Base-by-base conservation (phyloP, 2,797 vertebrate species). In the Lagocephalus sceleratus region DNA sequence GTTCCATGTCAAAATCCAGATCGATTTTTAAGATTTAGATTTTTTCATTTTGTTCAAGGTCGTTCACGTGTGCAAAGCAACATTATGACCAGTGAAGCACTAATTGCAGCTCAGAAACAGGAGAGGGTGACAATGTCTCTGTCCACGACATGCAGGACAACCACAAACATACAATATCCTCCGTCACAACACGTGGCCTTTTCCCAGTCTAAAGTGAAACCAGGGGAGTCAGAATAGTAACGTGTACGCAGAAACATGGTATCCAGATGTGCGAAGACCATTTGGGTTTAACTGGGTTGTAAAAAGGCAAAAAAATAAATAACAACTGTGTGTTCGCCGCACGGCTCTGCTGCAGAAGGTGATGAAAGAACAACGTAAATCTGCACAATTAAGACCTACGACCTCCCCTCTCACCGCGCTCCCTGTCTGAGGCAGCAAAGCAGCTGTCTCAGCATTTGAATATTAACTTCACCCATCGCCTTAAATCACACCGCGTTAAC, bases 31-130 rank as follows among this genome's bases (percentile, higher is more conserved):
- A 17, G 19, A 47, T 45, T 44, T 29, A 11, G 6, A 73, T 51
- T 40, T 42, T 40, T 35, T 42, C 29, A 35, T 48, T 59, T 2
- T 43, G 35, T 0, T 20, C 11, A 8, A 20, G 9, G 10, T 49
- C 42, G 32, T n/a, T 8, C 51, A 21, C 43, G 1, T 32, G 9
- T 39, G 46, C 14, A 21, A 19, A 6, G 6, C 51, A 50, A 49
- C 25, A 23, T 51, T 16, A 39, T 20, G 78, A 75, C 81, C 85
- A 58, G 82, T 82, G 63, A 85, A 85, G 82, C 78, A 87, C 70
- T 75, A 55, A 59, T 68, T 61, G 54, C 2, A 58, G 50, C 21
- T 22, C 39, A 62, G 44, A 35, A 49, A 67, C 47, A 65, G 1
- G 40, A 17, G 55, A 41, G 55, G 56, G 47, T 11, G 32, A 35